A percentile compares a stretch with the other conserved stretches of the same genome.
Conservation (phyloP, 2,888 invertebrate genomes). For the Drosophila nr. medialis region DNA sequence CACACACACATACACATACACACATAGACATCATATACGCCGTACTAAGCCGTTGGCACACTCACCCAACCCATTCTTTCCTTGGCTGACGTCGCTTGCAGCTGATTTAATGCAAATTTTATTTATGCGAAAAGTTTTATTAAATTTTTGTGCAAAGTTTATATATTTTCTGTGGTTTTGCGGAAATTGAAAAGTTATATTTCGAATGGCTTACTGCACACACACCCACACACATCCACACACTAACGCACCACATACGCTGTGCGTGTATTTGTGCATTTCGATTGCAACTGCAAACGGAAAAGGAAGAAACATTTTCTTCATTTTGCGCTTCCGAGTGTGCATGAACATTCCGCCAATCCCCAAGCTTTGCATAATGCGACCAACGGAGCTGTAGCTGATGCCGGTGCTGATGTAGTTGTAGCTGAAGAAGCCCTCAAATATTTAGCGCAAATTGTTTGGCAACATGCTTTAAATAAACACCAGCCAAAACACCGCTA, state of each 20-base stretch:
- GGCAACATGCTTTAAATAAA: conserved; percentile 77
- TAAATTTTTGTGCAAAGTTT: conserved; percentile 82
- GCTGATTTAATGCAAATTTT: conserved; percentile 83
- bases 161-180: conserved; percentile 82
- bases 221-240: conserved; percentile 9
- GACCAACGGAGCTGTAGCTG: conserved; percentile 1
- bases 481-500: conserved; percentile 46
- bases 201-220: conserved; percentile 72
- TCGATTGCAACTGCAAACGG: conserved; percentile 66
- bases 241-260: conserved; percentile 3
- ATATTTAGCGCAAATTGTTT: conserved; percentile 75
- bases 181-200: conserved; percentile 83
- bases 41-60: conserved; percentile 56
- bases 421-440: conserved; percentile 38
- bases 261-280: conserved; percentile 42
- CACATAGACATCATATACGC: conserved; percentile 35
- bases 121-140: conserved; percentile 84
- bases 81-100: conserved; percentile 66
- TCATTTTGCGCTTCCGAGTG: conserved; percentile 70
- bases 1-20: conserved; percentile 21
- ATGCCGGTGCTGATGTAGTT: neutral
- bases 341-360: conserved; percentile 64
- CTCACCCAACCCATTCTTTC: conserved; percentile 1
- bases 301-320: conserved; percentile 78
- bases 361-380: conserved; percentile 55